Conservation (phyloP, 2,888 invertebrate genomes). For the Celastrina argiolus region DNA sequence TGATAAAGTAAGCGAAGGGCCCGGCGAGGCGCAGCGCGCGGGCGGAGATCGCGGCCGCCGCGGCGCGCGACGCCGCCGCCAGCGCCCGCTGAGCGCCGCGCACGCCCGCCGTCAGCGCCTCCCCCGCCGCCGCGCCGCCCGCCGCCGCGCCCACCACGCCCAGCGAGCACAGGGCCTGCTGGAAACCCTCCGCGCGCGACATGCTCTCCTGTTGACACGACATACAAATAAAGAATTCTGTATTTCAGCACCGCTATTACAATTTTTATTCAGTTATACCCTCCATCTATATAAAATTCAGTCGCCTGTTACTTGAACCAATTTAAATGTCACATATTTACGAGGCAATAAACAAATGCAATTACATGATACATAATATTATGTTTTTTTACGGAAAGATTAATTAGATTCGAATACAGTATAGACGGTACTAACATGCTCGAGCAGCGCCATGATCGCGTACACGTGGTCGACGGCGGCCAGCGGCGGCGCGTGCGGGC, state of each 20-base stretch:
- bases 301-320: too few relatives aligned
- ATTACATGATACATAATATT: too few relatives aligned
- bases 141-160: conserved; percentile 38
- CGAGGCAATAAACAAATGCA: too few relatives aligned
- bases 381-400: too few relatives aligned
- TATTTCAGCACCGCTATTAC: too few relatives aligned
- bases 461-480: conserved; percentile 91
- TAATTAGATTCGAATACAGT: too few relatives aligned
- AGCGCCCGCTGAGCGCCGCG: conserved; percentile 57
- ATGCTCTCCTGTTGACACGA: conserved; percentile 46
- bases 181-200: conserved; percentile 57
- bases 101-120: conserved; percentile 82
- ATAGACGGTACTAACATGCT: conserved; percentile 71
- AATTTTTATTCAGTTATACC: too few relatives aligned
- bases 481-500: conserved; percentile 88
- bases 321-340: too few relatives aligned
- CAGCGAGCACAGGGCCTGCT: conserved; percentile 62
- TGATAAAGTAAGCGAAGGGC: conserved; percentile 90
- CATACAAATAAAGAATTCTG: too few relatives aligned
- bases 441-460: conserved; percentile 87
- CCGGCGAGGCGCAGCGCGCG: conserved; percentile 90
- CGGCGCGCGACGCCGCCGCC: conserved; percentile 35
- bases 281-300: too few relatives aligned
- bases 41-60: conserved; percentile 82
- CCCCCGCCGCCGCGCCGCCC: conserved; percentile 35